A percentile compares a stretch with the other conserved stretches of the same genome.
Evolutionary conservation across 2,797 vertebrate genomes (phyloP).

Genomic region (Microchirus variegatus): DNA sequence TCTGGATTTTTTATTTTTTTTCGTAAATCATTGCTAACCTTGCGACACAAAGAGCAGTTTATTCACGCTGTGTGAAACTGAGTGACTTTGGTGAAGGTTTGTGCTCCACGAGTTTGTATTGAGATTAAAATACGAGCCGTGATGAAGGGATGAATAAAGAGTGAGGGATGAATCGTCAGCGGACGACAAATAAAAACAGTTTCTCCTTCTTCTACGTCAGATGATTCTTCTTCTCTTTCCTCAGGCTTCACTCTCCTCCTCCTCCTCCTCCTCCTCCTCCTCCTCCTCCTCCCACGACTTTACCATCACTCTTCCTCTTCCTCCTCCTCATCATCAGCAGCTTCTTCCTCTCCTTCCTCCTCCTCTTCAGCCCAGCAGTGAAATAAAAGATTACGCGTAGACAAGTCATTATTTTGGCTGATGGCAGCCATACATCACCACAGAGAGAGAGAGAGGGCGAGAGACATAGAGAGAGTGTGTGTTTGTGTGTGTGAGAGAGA

Average conservation of each 20-base stretch:
- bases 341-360: slow-evolving; percentile 5
- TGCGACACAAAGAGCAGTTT: too few relatives aligned
- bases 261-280: background rate
- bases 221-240: background rate
- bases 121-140: too few relatives aligned
- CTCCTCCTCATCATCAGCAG: slow-evolving; percentile 3
- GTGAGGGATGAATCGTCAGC: too few relatives aligned
- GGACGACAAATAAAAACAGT: too few relatives aligned
- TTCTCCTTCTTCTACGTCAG: slow-evolving; percentile 15
- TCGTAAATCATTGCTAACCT: too few relatives aligned
- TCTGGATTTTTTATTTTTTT: too few relatives aligned
- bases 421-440: slow-evolving; percentile 74
- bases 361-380: slow-evolving; percentile 53
- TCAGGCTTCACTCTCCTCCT: background rate
- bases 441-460: slow-evolving; percentile 1
- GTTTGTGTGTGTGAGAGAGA: background rate
- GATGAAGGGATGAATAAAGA: too few relatives aligned
- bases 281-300: background rate
- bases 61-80: too few relatives aligned
- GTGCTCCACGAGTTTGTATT: too few relatives aligned
- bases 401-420: slow-evolving; percentile 74
- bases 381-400: slow-evolving; percentile 73
- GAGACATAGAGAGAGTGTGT: slow-evolving; percentile 6
- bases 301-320: background rate
- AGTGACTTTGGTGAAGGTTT: too few relatives aligned